Evolutionary conservation across 1,140 invertebrate species (phyloP), one percentile per base, ranked within the genome.

Genomic region (Dendrolimus kikuchii): DNA sequence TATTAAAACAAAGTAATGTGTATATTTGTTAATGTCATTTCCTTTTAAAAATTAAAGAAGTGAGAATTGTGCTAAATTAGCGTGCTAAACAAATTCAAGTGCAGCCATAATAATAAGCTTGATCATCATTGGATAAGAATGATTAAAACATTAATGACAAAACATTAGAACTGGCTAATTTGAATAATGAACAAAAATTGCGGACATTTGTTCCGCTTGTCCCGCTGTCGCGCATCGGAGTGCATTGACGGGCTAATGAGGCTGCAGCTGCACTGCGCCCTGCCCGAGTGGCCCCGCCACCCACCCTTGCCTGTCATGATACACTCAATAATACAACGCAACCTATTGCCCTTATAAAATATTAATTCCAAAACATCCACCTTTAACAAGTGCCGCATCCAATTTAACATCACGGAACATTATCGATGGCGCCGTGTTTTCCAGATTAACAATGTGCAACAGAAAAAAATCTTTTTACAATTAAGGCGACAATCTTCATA

Each of bases 401-500:
- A 23, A 23, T 23, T 23, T 23, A 23, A 23, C 23, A 23, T 23
- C 23, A 23, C 23, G 23, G 23, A 23, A 23, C 23, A 23, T 23
- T 23, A 23, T 23, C 23, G 23, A 41, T 40, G 6, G n/a, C n/a
- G n/a, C 23, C 37, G 38, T 48, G 46, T 48, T 44, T 55, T 40
- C 9, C 51, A 44, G 50, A 58, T 64, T 53, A 60, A 57, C 48
- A 62, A 40, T 53, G 40, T 50, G 38, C 50, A 38, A 45, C 42
- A n/a, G 37, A 5, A 59, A 72, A 71, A 80, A 81, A 77, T 81
- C 75, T 81, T 77, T 81, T 74, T 64, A 66, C 83, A 85, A 86
- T 86, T 83, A 86, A 81, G 66, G 73, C 78, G 74, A 85, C 81
- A 86, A 86, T 86, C 81, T 86, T 86, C 81, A 86, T 86, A 86